Percentiles rank a stretch among this genome's conserved stretches.
These are phyloP conservation scores for Daubentonia madagascariensis DNA, from an alignment of 2,113 vertebrate species.

Conservation along the genomic window DNA sequence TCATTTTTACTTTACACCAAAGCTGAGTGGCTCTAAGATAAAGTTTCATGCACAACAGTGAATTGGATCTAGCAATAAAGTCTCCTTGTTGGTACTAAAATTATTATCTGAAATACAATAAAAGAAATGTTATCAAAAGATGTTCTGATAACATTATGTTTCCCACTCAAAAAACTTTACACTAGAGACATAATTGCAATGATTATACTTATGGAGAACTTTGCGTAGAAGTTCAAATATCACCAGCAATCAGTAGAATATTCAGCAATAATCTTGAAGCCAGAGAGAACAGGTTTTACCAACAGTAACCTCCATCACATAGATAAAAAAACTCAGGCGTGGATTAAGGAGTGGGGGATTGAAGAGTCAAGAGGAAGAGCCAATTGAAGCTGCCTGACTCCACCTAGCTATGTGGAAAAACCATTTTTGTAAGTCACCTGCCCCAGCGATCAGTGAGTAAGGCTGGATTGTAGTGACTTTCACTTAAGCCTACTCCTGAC, in stretches of 20 bases:
- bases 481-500: not conserved
- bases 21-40: constrained; percentile 80
- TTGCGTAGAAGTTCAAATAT: constrained; percentile 32
- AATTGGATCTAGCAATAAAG: constrained; percentile 75
- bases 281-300: not conserved
- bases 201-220: not conserved
- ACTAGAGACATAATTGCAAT: not conserved
- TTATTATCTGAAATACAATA: constrained; percentile 71
- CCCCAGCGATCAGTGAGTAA: not conserved
- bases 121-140: constrained; percentile 76
- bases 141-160: constrained; percentile 73
- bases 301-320: not conserved
- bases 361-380: not conserved
- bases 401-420: not conserved
- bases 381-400: not conserved
- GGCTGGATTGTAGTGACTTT: not conserved
- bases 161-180: constrained; percentile 20
- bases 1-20: constrained; percentile 80
- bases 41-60: constrained; percentile 76
- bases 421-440: not conserved
- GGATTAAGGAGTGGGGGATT: not conserved
- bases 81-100: constrained; percentile 63
- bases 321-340: not conserved
- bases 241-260: constrained; percentile 30
- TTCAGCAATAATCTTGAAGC: not conserved